Base-by-base conservation (phyloP, 2,888 invertebrate genomes). In the Agrochola lota region DNA sequence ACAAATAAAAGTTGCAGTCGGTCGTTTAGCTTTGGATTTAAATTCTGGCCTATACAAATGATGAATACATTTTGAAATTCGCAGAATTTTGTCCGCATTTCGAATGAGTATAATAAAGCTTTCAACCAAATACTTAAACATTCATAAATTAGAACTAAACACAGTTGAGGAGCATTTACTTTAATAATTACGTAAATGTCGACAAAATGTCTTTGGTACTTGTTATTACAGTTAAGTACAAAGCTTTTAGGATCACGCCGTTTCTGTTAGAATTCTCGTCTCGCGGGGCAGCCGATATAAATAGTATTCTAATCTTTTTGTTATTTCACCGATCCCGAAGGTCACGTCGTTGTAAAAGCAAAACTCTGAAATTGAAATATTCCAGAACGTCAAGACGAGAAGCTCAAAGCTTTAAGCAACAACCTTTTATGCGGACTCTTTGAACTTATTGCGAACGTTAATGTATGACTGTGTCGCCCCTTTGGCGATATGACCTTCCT, bases 1-100 rank as follows among this genome's bases (percentile, higher is more conserved):
- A 90, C 88, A 91, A 92, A 91, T 90, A 91, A 91, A 91, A 91
- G 89, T 90, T 90, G 91, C 91, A 90, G 86, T 87, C 69, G 86
- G 84, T 87, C 89, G 86, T 88, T 90, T 85, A 85, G 80, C 80
- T 81, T 66, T 73, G 79, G 84, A 70, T 67, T 81, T 78, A 80
- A 83, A 87, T 87, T 85, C 80, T 83, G 73, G 79, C 83, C 88
- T 88, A 78, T 73, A 78, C 70, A 85, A 85, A 83, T 85, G 80
- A 83, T 77, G 74, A 84, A 84, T 79, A 84, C 80, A 67, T 79
- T 85, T 76, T 73, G 69, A 72, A 73, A 78, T 74, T 76, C 49
- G 60, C 64, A 86, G 60, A 80, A 80, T 74, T 84, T 77, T 67
- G 43, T 52, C 73, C 71, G 81, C 71, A 71, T 88, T 87, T 77